Conservation (phyloP, 2,113 vertebrate species). For the Struthio camelus region DNA sequence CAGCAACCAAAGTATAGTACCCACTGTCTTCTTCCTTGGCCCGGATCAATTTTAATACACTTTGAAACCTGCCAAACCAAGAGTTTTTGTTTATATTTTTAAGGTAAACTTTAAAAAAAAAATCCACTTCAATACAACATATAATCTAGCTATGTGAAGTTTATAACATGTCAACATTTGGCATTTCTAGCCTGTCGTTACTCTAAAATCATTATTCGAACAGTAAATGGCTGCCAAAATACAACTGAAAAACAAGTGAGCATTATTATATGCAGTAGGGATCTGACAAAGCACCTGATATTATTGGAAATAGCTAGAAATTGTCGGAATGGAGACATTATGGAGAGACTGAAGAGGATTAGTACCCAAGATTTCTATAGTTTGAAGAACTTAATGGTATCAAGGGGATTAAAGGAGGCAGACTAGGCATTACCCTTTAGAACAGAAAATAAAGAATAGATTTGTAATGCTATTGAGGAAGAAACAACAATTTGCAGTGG, state of each 20-base stretch:
- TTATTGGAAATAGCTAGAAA: neutral
- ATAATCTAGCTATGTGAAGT: neutral
- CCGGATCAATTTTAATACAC: conserved; percentile 89
- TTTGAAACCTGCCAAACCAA: conserved; percentile 80
- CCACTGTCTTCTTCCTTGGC: conserved; percentile 97
- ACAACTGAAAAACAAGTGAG: neutral
- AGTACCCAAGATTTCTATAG: neutral
- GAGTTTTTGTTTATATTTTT: neutral
- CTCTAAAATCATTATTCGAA: neutral
- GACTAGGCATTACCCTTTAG: neutral
- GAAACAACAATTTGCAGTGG: neutral
- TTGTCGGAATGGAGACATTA: neutral
- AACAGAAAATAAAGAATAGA: neutral
- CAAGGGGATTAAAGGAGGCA: neutral
- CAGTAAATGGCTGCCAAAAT: neutral
- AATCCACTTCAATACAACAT: neutral
- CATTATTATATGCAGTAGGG: neutral
- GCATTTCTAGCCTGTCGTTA: neutral
- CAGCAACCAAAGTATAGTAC: conserved; percentile 88
- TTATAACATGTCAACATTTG: neutral
- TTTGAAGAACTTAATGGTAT: neutral
- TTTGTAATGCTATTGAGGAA: neutral
- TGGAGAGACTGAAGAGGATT: neutral
- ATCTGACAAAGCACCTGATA: neutral
- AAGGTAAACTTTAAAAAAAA: neutral